Percentiles rank a stretch among this genome's conserved stretches.
These are phyloP conservation scores for Cossypha dichroa DNA, from an alignment of 2,797 vertebrate genomes.

Conservation along the genomic window DNA sequence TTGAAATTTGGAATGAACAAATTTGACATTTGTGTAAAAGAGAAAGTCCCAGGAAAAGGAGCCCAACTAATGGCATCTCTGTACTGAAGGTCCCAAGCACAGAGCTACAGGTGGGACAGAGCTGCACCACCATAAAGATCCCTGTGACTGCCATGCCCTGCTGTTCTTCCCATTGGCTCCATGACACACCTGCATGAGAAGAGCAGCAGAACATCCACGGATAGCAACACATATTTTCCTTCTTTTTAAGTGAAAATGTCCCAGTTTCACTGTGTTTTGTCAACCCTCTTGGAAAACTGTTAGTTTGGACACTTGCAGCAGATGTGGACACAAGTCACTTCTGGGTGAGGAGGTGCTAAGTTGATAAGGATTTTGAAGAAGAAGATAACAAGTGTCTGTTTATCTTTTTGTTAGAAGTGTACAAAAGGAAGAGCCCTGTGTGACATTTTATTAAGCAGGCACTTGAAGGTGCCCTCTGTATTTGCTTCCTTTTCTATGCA, in stretches of 20 bases:
- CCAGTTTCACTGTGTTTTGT: not conserved
- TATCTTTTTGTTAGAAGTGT: not conserved
- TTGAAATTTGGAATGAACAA: not conserved
- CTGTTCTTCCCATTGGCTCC: not conserved
- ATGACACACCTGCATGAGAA: accelerated
- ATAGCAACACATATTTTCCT: not conserved
- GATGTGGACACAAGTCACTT: not conserved
- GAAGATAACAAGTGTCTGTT: not conserved
- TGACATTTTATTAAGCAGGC: not conserved
- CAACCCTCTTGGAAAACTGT: not conserved
- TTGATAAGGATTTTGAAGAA: not conserved
- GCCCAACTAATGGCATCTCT: not conserved
- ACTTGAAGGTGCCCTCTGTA: not conserved
- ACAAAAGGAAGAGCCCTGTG: not conserved
- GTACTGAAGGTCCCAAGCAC: not conserved
- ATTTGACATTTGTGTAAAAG: not conserved
- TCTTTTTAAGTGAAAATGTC: not conserved
- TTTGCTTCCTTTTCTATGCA: not conserved
- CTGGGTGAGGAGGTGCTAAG: not conserved
- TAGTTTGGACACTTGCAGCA: not conserved
- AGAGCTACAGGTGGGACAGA: not conserved
- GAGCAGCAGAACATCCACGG: not conserved
- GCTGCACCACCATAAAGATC: not conserved
- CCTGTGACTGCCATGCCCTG: not conserved
- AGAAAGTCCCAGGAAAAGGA: not conserved